Evolutionary conservation across 2,113 vertebrate species (phyloP).

Genomic region (Hiodon alosoides): DNA sequence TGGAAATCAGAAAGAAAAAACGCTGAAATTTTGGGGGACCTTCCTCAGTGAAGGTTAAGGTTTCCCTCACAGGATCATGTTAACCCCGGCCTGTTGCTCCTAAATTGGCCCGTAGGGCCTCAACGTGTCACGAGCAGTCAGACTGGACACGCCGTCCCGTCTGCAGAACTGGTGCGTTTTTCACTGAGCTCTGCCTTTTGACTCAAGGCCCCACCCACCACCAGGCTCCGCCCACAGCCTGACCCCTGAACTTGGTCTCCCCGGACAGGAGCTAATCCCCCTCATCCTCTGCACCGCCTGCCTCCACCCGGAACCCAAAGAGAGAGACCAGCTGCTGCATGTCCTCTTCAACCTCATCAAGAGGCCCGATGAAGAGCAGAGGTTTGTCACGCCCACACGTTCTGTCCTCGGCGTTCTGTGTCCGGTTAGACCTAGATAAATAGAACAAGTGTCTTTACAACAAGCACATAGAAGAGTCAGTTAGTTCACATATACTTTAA

Average conservation of each 20-base stretch:
- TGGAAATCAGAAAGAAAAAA: no score
- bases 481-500: constrained; percentile 97
- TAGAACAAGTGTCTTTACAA: not conserved
- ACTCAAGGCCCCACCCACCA: not conserved
- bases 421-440: not conserved
- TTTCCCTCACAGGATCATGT: not conserved
- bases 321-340: constrained; percentile 95
- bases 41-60: no score
- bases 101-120: not conserved
- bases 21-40: no score
- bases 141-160: no score
- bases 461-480: constrained; percentile 86
- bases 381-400: not conserved
- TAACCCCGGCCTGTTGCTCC: not conserved
- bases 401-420: not conserved
- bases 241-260: constrained; percentile 6
- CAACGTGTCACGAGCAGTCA: no score
- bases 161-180: not conserved
- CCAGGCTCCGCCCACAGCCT: not conserved
- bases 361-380: constrained; percentile 62
- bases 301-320: constrained; percentile 94
- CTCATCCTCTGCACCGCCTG: constrained; percentile 95
- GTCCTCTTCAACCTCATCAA: constrained; percentile 98
- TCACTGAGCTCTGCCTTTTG: not conserved
- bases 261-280: constrained; percentile 83